Evolutionary conservation across 2,113 vertebrate species (phyloP).

Genomic region (Scortum barcoo): DNA sequence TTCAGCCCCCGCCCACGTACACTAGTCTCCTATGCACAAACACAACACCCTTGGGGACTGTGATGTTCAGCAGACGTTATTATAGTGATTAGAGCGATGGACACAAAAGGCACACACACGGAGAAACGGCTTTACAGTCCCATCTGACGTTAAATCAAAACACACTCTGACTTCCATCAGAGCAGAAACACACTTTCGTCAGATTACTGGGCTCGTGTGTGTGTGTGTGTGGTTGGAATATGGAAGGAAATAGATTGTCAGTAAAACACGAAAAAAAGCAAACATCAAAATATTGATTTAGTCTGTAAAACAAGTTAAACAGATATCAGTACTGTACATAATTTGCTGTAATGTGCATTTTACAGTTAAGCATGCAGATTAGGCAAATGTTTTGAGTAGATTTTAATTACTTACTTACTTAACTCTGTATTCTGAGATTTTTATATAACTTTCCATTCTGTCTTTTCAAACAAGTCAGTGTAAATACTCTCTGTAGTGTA

Average conservation of each 20-base stretch:
- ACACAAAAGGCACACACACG: slow-evolving; percentile 33
- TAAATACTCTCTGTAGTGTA: not conserved
- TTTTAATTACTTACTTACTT: too few relatives aligned
- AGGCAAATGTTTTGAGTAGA: not conserved
- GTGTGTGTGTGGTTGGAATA: not conserved
- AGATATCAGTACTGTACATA: not conserved
- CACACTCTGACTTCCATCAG: slow-evolving; percentile 3
- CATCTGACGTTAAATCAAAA: slow-evolving; percentile 54
- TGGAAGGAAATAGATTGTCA: not conserved
- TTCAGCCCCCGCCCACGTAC: not conserved
- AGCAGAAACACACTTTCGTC: slow-evolving; percentile 14
- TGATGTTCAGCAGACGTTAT: slow-evolving; percentile 56
- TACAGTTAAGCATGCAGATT: not conserved
- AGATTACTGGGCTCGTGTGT: not conserved
- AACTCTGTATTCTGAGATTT: not conserved
- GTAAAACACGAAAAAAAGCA: not conserved
- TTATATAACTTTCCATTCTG: not conserved
- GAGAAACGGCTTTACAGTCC: slow-evolving; percentile 19
- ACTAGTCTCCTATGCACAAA: slow-evolving; percentile 39
- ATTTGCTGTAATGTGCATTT: not conserved
- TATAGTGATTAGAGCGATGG: slow-evolving; percentile 60
- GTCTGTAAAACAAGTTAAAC: not conserved
- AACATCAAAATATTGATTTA: not conserved
- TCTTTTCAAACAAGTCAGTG: not conserved
- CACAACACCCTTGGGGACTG: slow-evolving; percentile 33